Conservation (phyloP, 2,797 vertebrate species). For the Aeoliscus strigatus region DNA sequence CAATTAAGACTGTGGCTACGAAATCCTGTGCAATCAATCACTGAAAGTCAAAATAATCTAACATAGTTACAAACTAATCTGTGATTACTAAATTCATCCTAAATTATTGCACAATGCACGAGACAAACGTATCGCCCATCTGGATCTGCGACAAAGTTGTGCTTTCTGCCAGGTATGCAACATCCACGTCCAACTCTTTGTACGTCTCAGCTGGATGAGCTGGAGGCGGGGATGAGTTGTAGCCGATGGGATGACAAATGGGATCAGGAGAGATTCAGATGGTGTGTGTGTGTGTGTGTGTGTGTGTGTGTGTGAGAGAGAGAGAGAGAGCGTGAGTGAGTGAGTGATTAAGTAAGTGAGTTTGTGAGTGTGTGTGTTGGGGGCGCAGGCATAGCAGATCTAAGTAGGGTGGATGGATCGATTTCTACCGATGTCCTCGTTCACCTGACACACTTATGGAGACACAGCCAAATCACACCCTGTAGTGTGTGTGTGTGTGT, state of each 20-base stretch:
- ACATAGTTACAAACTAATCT: too few species aligned
- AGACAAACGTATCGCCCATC: conserved; percentile 30
- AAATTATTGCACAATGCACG: conserved; percentile 19
- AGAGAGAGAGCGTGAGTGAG: too few species aligned
- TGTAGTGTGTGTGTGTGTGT: conserved; percentile 23
- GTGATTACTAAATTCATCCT: neutral
- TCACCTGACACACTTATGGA: conserved; percentile 11
- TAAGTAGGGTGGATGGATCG: conserved; percentile 43
- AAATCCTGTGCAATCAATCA: too few species aligned
- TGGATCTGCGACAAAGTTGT: conserved; percentile 31
- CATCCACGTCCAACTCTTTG: conserved; percentile 25
- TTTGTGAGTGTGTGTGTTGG: conserved; percentile 20
- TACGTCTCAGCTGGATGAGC: conserved; percentile 47
- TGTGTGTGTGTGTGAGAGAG: conserved; percentile 30
- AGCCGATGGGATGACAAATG: conserved; percentile 62
- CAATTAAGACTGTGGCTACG: too few species aligned
- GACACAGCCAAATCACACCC: conserved; percentile 13
- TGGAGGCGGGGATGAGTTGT: conserved; percentile 52
- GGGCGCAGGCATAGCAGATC: conserved; percentile 68
- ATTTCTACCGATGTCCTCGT: conserved; percentile 45
- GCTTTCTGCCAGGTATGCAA: conserved; percentile 27
- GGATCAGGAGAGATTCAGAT: conserved; percentile 15
- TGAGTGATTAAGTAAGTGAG: too few species aligned
- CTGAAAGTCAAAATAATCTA: too few species aligned
- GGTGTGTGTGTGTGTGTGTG: conserved; percentile 12